These are phyloP conservation scores for Pedicia rivosa DNA, from an alignment of 2,888 invertebrate genomes.

Conservation along the genomic window DNA sequence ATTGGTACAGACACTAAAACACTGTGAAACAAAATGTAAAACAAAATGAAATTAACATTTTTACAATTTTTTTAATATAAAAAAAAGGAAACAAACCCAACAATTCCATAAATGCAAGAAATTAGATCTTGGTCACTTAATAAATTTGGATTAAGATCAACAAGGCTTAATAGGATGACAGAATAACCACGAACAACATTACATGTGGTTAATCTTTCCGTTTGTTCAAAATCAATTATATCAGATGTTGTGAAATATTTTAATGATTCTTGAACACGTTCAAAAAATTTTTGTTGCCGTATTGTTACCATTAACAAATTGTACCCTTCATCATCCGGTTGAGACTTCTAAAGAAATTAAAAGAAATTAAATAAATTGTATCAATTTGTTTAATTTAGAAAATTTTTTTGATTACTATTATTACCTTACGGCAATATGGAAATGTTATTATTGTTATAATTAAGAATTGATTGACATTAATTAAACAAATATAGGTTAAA, in stretches of 20 bases:
- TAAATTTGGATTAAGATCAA: slow-evolving; percentile 7
- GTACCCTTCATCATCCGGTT: too few species aligned
- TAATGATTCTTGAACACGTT: slow-evolving; percentile 7
- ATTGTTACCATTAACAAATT: slow-evolving; percentile 9
- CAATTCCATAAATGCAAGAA: not conserved
- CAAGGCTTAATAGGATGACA: slow-evolving; percentile 10
- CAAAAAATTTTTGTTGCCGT: slow-evolving; percentile 10
- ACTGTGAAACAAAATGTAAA: not conserved
- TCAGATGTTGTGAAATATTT: slow-evolving; percentile 10
- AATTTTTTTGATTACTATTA: too few species aligned
- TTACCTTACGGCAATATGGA: too few species aligned
- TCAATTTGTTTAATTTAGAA: too few species aligned
- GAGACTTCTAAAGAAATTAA: too few species aligned
- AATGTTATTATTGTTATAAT: too few species aligned
- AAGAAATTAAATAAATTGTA: too few species aligned
- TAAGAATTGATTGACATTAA: too few species aligned
- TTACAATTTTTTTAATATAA: not conserved
- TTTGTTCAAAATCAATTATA: not conserved
- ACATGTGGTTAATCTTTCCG: slow-evolving; percentile 7
- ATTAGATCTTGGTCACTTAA: not conserved
- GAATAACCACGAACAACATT: slow-evolving; percentile 11
- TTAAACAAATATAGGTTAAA: too few species aligned
- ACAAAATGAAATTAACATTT: not conserved
- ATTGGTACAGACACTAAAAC: slow-evolving; percentile 17
- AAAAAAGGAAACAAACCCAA: too few species aligned